A percentile compares a stretch with the other conserved stretches of the same genome.
phyloP scores from a whole-genome alignment of 2,797 vertebrate genomes.

The Heliangelus exortis region DNA sequence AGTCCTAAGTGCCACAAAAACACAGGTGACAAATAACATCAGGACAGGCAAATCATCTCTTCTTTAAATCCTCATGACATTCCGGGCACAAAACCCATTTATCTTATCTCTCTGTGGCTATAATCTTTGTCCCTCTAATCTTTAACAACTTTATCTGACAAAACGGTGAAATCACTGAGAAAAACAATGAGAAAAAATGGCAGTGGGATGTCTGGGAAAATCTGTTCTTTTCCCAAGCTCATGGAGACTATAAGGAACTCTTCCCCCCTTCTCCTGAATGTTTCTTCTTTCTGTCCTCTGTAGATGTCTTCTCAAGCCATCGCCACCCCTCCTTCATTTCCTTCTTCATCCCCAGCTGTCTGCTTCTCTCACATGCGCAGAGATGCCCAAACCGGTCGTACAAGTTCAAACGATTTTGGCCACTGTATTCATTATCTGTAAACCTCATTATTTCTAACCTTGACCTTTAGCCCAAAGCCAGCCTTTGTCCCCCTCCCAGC shows the following conservation, averaged over 20 bases:
- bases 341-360: conserved; percentile 33
- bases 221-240: background rate
- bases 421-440: background rate
- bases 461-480: background rate
- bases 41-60: background rate
- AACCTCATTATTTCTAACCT: conserved; percentile 7
- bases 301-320: background rate
- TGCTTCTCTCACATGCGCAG: background rate
- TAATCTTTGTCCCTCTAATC: background rate
- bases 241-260: background rate
- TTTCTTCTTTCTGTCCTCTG: background rate
- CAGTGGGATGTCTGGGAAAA: background rate
- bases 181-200: background rate
- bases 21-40: background rate
- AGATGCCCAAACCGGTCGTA: conserved; percentile 49
- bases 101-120: background rate
- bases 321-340: background rate
- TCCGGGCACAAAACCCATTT: background rate
- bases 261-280: background rate
- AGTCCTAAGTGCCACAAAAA: background rate
- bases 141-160: background rate
- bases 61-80: background rate
- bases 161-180: background rate
- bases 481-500: background rate
- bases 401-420: conserved; percentile 21